These are phyloP conservation scores for Rhabdomys dilectus DNA, from an alignment of 2,113 vertebrate species.

Conservation along the genomic window DNA sequence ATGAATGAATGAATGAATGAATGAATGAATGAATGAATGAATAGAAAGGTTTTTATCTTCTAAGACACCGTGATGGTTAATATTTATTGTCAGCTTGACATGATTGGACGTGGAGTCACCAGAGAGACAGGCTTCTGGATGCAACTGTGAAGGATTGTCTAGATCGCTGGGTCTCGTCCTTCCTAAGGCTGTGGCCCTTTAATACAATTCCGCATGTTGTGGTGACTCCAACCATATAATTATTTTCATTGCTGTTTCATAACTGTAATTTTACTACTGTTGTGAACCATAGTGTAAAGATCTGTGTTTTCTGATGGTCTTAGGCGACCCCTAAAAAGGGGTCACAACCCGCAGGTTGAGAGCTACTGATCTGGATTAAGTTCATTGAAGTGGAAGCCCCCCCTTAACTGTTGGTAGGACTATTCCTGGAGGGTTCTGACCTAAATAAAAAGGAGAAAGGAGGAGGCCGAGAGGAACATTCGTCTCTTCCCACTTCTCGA, in stretches of 20 bases:
- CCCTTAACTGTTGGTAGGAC: neutral
- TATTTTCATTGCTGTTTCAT: neutral
- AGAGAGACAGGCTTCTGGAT: neutral
- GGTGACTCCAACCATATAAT: neutral
- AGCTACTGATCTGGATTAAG: neutral
- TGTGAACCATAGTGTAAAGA: neutral
- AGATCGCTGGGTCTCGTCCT: neutral
- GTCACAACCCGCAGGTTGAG: neutral
- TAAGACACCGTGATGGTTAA: neutral
- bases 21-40: neutral
- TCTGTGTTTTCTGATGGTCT: neutral
- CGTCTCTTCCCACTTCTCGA: neutral
- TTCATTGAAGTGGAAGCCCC: neutral
- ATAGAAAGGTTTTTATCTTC: neutral
- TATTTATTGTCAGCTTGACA: neutral
- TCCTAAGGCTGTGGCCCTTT: neutral
- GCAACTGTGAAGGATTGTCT: neutral
- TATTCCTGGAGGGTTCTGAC: neutral
- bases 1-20: neutral
- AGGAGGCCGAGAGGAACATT: fast-evolving
- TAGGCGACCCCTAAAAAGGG: neutral
- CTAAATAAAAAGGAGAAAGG: neutral
- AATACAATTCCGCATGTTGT: neutral
- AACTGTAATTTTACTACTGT: neutral
- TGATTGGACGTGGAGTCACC: too few species aligned